Conservation (phyloP, 2,888 invertebrate species). For the Heliconius cydno region DNA sequence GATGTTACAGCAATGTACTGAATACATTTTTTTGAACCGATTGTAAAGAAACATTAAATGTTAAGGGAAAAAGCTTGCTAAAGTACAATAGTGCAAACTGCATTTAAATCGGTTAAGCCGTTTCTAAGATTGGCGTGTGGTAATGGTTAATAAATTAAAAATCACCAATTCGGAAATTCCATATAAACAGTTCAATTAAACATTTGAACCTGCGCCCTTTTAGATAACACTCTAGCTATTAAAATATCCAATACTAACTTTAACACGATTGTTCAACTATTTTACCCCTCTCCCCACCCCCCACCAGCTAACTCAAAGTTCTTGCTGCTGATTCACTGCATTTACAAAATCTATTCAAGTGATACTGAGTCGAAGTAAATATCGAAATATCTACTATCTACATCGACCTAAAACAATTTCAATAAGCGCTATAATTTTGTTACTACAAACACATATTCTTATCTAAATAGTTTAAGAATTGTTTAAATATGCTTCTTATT, state of each 20-base stretch:
- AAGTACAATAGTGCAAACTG: neutral
- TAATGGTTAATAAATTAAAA: neutral
- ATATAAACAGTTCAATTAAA: neutral
- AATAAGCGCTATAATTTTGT: neutral
- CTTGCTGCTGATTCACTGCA: neutral
- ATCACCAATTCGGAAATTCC: neutral
- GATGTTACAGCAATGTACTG: too few species aligned
- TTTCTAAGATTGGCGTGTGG: too few species aligned
- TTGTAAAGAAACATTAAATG: too few species aligned
- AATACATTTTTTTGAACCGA: neutral
- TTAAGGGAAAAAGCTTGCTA: too few species aligned
- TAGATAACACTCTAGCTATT: neutral
- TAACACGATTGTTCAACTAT: too few species aligned
- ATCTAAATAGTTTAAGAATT: neutral
- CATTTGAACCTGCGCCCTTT: neutral
- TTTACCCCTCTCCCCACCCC: too few species aligned
- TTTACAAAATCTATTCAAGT: neutral
- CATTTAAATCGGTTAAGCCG: too few species aligned
- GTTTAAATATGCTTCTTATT: neutral
- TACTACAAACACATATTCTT: neutral
- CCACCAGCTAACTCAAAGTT: neutral
- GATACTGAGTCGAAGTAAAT: neutral
- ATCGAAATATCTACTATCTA: neutral
- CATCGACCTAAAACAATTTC: neutral
- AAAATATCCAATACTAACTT: neutral